phyloP scores from a whole-genome alignment of 1,140 invertebrate species.

The Anoplophora glabripennis region DNA sequence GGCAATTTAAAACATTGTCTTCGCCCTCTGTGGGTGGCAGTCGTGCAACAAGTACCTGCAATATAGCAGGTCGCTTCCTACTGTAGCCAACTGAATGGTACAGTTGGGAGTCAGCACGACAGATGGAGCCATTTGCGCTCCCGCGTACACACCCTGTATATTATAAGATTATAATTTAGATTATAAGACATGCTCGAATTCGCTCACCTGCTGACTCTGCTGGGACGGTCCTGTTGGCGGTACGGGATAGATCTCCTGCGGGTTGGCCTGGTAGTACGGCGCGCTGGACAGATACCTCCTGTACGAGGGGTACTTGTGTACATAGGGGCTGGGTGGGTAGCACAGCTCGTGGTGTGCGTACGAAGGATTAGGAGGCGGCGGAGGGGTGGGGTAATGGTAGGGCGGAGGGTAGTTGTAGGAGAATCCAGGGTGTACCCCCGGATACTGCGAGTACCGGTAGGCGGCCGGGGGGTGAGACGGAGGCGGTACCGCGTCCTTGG shows the following conservation, averaged over 20 bases:
- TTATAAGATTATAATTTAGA: too few relatives aligned
- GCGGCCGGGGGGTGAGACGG: slow-evolving; percentile 27
- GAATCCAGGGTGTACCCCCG: slow-evolving; percentile 31
- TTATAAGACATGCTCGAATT: too few relatives aligned
- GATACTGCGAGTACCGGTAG: slow-evolving; percentile 39
- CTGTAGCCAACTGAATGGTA: too few relatives aligned
- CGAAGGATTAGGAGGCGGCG: slow-evolving; percentile 43
- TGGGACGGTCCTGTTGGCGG: slow-evolving; percentile 31
- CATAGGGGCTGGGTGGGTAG: slow-evolving; percentile 45
- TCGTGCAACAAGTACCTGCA: too few relatives aligned
- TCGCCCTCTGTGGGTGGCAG: too few relatives aligned
- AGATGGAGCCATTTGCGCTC: too few relatives aligned
- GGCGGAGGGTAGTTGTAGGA: slow-evolving; percentile 54
- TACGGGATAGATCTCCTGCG: slow-evolving; percentile 40
- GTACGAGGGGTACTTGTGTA: slow-evolving; percentile 33
- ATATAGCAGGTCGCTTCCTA: too few relatives aligned
- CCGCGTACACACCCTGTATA: too few relatives aligned
- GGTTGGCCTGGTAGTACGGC: slow-evolving; percentile 46
- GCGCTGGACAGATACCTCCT: slow-evolving; percentile 35
- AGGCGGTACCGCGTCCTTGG: slow-evolving; percentile 35
- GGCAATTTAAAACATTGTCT: too few relatives aligned
- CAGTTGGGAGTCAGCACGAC: too few relatives aligned
- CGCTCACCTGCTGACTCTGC: slow-evolving; percentile 41
- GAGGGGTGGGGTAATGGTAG: slow-evolving; percentile 55
- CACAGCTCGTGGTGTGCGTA: slow-evolving; percentile 47